Percentiles rank a stretch among this genome's conserved stretches.
Conservation (phyloP, 2,797 vertebrate genomes). For the Myripristis jacobus region DNA sequence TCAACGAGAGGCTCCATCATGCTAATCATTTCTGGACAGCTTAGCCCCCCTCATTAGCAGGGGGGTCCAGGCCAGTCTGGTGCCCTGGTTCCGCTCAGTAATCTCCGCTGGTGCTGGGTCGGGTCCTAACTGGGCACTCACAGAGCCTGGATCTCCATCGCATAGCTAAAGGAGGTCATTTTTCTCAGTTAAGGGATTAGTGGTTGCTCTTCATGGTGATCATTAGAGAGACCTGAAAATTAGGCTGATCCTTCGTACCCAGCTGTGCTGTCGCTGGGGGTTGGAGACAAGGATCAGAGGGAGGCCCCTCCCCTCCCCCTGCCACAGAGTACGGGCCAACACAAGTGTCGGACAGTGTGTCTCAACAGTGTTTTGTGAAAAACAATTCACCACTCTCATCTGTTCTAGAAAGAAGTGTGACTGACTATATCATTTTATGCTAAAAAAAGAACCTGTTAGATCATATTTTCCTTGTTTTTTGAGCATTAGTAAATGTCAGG, state of each 20-base stretch:
- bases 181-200: constrained; percentile 83
- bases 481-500: constrained; percentile 24
- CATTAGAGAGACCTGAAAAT: constrained; percentile 82
- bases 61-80: constrained; percentile 40
- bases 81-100: constrained; percentile 56
- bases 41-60: constrained; percentile 55
- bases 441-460: constrained; percentile 65
- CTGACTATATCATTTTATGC: constrained; percentile 45
- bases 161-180: constrained; percentile 75
- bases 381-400: constrained; percentile 63
- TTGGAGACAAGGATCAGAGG: constrained; percentile 71
- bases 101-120: constrained; percentile 47
- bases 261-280: constrained; percentile 80
- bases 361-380: constrained; percentile 61
- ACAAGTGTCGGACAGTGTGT: constrained; percentile 65
- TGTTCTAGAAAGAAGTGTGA: constrained; percentile 55
- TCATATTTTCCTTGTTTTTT: constrained; percentile 54
- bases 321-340: constrained; percentile 52
- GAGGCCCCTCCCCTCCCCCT: constrained; percentile 43
- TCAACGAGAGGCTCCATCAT: constrained; percentile 68
- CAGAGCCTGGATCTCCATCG: constrained; percentile 61
- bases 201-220: constrained; percentile 75
- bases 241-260: constrained; percentile 80
- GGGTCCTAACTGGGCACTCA: constrained; percentile 71
- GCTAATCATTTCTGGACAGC: constrained; percentile 73